A percentile compares a stretch with the other conserved stretches of the same genome.
These are phyloP conservation scores for Polia nebulosa DNA, from an alignment of 2,888 invertebrate species.

Conservation along the genomic window DNA sequence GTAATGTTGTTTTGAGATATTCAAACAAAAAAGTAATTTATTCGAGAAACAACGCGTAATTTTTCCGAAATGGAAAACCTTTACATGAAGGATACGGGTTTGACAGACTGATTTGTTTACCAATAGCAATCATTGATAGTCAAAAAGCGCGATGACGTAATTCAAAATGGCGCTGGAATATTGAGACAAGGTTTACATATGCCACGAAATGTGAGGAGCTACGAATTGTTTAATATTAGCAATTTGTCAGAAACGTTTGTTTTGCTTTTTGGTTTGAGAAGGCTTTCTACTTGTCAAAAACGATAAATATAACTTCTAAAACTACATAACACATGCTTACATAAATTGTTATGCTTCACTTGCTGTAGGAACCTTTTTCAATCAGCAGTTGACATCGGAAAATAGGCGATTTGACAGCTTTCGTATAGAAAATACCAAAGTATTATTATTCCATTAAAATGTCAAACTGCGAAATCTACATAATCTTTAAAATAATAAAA, in stretches of 20 bases:
- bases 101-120: slow-evolving; percentile 37
- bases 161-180: slow-evolving; percentile 24
- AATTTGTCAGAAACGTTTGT: slow-evolving; percentile 10
- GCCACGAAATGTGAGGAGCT: neutral
- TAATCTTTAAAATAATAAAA: too few relatives aligned
- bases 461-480: too few relatives aligned
- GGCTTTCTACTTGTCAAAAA: slow-evolving; percentile 3
- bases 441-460: too few relatives aligned
- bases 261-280: slow-evolving; percentile 3
- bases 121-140: slow-evolving; percentile 9
- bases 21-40: slow-evolving; percentile 14
- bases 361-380: neutral
- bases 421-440: too few relatives aligned
- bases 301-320: slow-evolving; percentile 13
- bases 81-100: slow-evolving; percentile 17
- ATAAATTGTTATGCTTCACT: neutral
- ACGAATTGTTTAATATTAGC: slow-evolving; percentile 21
- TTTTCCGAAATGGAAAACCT: slow-evolving; percentile 14
- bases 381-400: neutral
- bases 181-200: slow-evolving; percentile 2
- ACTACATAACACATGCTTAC: neutral
- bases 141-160: slow-evolving; percentile 31
- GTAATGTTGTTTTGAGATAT: neutral
- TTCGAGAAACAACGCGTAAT: neutral
- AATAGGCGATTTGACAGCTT: too few relatives aligned